phyloP scores from a whole-genome alignment of 2,113 vertebrate species.

The Vidua chalybeata region DNA sequence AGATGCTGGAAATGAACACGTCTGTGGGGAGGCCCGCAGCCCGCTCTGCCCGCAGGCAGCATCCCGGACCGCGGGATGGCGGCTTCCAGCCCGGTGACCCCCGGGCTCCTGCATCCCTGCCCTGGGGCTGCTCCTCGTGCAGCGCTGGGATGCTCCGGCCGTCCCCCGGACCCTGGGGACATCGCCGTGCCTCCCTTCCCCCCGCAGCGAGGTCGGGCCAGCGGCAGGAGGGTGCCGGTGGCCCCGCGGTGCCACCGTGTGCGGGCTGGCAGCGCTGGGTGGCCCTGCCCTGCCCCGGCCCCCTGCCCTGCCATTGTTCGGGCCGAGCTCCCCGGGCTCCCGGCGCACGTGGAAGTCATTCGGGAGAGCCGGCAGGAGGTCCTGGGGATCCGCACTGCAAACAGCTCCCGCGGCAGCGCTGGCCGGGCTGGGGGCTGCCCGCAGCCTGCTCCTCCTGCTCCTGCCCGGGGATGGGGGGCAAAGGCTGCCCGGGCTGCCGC shows the following conservation, averaged over 20 bases:
- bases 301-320: not conserved
- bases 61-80: accelerated
- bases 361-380: not conserved
- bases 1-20: not conserved
- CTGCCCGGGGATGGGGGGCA: accelerated
- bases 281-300: no score
- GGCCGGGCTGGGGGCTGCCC: no score
- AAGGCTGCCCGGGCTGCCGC: not conserved
- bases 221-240: not conserved
- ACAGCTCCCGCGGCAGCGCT: not conserved
- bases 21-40: not conserved
- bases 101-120: not conserved
- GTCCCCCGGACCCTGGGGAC: no score
- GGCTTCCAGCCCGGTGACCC: no score
- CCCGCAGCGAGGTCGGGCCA: no score
- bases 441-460: not conserved
- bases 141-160: no score
- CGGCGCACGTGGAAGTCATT: not conserved
- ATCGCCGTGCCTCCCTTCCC: no score
- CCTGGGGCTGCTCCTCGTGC: no score
- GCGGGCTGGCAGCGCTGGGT: not conserved
- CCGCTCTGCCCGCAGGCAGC: not conserved
- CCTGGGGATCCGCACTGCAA: not conserved
- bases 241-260: not conserved
- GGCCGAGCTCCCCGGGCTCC: not conserved